Percentiles rank a stretch among this genome's conserved stretches.
Evolutionary conservation across 2,888 invertebrate species (phyloP).

Genomic region (Eristalis intricaria): DNA sequence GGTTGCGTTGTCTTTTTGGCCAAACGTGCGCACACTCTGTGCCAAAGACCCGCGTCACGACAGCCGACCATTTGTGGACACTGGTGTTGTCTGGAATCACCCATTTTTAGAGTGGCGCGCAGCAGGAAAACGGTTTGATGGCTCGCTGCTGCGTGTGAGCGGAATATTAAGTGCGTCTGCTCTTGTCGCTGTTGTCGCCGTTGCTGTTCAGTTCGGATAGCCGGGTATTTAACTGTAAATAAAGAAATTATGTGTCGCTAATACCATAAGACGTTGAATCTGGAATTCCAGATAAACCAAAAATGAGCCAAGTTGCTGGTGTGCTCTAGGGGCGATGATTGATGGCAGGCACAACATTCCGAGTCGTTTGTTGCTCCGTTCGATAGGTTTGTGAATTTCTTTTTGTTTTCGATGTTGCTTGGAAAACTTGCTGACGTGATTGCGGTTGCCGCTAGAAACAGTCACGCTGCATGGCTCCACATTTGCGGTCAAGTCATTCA

Average conservation of each 20-base stretch:
- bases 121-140: conserved; percentile 28
- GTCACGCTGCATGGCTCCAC: neutral
- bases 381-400: neutral
- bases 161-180: neutral
- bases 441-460: no score
- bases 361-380: neutral
- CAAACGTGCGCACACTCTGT: neutral
- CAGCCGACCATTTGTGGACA: conserved; percentile 15
- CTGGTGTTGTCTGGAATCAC: conserved; percentile 36
- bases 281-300: neutral
- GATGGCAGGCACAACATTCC: neutral
- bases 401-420: neutral
- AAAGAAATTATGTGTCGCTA: conserved; percentile 55
- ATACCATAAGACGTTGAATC: neutral
- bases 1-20: neutral
- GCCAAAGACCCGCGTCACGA: neutral
- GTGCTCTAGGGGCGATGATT: neutral
- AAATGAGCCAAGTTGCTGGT: neutral
- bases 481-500: neutral
- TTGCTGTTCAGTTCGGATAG: neutral
- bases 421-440: neutral
- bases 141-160: neutral
- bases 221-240: conserved; percentile 60
- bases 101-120: conserved; percentile 19
- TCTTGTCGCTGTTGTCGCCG: neutral